Conservation (phyloP, 2,888 invertebrate species). For the Cheiracanthium punctorium region DNA sequence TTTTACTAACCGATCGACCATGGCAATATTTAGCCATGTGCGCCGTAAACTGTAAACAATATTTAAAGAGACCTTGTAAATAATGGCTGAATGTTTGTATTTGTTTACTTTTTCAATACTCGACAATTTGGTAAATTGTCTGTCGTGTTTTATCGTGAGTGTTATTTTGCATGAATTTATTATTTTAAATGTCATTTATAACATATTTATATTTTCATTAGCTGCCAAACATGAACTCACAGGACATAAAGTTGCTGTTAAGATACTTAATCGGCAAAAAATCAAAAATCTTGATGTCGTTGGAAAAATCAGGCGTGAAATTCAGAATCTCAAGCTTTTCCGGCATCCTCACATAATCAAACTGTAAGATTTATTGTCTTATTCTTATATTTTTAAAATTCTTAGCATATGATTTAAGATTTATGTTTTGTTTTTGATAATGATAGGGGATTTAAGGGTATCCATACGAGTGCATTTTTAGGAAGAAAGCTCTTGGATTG, state of each 20-base stretch:
- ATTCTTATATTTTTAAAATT: background rate
- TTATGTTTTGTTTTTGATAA: background rate
- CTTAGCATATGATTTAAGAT: background rate
- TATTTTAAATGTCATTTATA: too few relatives aligned
- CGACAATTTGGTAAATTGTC: too few relatives aligned
- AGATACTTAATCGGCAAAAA: slow-evolving; percentile 98
- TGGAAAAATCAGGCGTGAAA: slow-evolving; percentile 98
- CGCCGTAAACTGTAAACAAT: slow-evolving; percentile 16
- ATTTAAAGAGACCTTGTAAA: slow-evolving; percentile 17
- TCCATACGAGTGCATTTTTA: too few relatives aligned
- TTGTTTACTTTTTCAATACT: too few relatives aligned
- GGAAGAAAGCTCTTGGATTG: too few relatives aligned
- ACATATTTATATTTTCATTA: slow-evolving; percentile 75
- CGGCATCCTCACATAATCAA: slow-evolving; percentile 99
- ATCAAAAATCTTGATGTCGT: slow-evolving; percentile 99
- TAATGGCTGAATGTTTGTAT: too few relatives aligned
- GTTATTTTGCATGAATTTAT: too few relatives aligned
- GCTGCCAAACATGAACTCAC: slow-evolving; percentile 98
- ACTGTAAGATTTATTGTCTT: slow-evolving; percentile 80
- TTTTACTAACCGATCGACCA: too few relatives aligned
- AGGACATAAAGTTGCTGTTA: slow-evolving; percentile 98
- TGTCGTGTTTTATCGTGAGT: too few relatives aligned
- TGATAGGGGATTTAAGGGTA: background rate
- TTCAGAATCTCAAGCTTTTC: slow-evolving; percentile 99
- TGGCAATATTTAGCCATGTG: background rate